A percentile compares a stretch with the other conserved stretches of the same genome.
These are phyloP conservation scores for Amblyopsis hoosieri DNA, from an alignment of 2,797 vertebrate species.

Conservation along the genomic window DNA sequence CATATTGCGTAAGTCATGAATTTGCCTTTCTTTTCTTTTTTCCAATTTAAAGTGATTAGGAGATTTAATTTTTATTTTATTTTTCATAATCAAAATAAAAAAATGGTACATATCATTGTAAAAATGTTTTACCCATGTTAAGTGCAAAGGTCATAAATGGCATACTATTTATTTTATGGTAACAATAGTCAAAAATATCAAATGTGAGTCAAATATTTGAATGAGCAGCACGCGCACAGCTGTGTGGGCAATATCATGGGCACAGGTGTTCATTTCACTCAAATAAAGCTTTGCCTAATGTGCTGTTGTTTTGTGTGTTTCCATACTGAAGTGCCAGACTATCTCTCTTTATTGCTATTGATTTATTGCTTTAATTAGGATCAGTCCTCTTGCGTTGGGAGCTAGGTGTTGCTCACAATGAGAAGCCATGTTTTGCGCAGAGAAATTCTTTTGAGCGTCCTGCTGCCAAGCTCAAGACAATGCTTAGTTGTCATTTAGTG, in stretches of 20 bases:
- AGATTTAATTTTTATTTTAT: no score
- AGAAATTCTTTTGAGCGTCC: conserved; percentile 49
- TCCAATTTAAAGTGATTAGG: no score
- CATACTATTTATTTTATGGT: no score
- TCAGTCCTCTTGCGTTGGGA: conserved; percentile 38
- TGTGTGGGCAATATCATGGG: conserved; percentile 7
- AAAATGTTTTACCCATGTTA: conserved; percentile 10
- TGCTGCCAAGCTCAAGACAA: conserved; percentile 84
- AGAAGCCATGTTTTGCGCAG: conserved; percentile 56
- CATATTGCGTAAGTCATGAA: no score
- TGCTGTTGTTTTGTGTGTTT: no score
- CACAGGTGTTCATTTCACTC: neutral
- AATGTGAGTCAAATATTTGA: no score
- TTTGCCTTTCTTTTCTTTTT: no score
- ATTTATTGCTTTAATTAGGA: conserved; percentile 71
- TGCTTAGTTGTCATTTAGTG: conserved; percentile 77
- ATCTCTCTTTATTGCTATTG: conserved; percentile 4
- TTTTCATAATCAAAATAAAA: no score
- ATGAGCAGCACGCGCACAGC: conserved; percentile 2
- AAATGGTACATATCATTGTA: no score
- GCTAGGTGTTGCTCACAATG: conserved; percentile 57
- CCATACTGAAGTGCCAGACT: conserved; percentile 18
- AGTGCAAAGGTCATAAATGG: neutral
- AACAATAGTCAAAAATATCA: no score
- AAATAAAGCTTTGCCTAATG: no score